Percentiles rank a stretch among this genome's conserved stretches.
phyloP scores from a whole-genome alignment of 2,797 vertebrate species.

The Otus scops region DNA sequence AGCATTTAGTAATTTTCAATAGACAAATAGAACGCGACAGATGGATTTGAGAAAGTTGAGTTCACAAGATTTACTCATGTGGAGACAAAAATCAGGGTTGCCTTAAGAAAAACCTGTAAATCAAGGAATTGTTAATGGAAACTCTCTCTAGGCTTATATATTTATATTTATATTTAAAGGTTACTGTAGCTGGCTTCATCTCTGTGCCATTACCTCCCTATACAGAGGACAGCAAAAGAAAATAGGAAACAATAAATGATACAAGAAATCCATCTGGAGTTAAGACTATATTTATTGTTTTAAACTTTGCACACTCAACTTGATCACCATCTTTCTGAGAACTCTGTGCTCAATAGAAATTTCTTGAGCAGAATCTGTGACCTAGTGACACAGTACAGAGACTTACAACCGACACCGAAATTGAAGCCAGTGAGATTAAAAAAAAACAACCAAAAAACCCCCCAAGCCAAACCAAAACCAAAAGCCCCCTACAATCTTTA shows the following conservation, averaged over 20 bases:
- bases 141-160: not conserved
- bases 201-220: not conserved
- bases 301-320: conserved; percentile 66
- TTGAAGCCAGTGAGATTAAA: conserved; percentile 32
- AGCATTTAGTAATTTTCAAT: conserved; percentile 49
- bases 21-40: conserved; percentile 34
- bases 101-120: conserved; percentile 1
- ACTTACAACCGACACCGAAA: not conserved
- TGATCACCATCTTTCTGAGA: conserved; percentile 48
- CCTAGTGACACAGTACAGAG: conserved; percentile 26
- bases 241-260: not conserved
- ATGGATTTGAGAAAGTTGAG: conserved; percentile 23
- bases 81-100: not conserved
- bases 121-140: not conserved
- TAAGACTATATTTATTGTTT: conserved; percentile 61
- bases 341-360: conserved; percentile 28
- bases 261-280: conserved; percentile 32
- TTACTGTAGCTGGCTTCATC: not conserved
- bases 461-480: not conserved
- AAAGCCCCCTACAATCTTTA: not conserved
- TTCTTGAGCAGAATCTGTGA: conserved; percentile 30
- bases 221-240: not conserved
- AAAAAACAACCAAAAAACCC: not conserved
- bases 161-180: conserved; percentile 33
- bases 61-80: conserved; percentile 8